Conservation (phyloP, 2,797 vertebrate species). For the Hozukius guyotensis region DNA sequence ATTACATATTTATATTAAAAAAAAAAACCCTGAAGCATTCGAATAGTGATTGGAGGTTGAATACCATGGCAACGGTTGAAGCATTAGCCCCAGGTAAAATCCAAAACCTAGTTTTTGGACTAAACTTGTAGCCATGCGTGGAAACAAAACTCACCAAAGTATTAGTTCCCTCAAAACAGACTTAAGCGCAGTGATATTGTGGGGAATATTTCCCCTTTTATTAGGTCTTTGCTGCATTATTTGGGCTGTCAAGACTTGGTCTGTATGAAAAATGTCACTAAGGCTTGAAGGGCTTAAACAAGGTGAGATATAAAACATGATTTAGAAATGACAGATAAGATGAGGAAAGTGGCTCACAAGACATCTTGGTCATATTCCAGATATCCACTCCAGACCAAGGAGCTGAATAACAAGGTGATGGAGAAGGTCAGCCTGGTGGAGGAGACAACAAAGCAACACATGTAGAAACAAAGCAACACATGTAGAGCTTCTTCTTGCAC, state of each 20-base stretch:
- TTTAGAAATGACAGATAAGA: neutral
- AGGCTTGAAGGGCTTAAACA: neutral
- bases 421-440: constrained; percentile 61
- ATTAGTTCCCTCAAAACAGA: neutral
- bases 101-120: neutral
- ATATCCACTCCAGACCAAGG: constrained; percentile 69
- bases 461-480: neutral
- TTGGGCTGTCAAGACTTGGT: neutral
- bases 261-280: neutral
- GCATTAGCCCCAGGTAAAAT: neutral
- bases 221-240: neutral
- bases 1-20: too few species aligned
- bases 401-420: constrained; percentile 57
- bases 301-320: neutral
- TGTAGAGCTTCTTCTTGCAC: neutral
- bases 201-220: neutral
- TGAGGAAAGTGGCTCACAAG: constrained; percentile 70
- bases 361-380: constrained; percentile 84
- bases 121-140: neutral
- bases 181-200: neutral
- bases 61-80: too few species aligned
- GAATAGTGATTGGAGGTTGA: too few species aligned
- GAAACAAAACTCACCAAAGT: neutral
- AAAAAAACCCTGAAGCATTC: too few species aligned
- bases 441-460: neutral